Evolutionary conservation across 1,140 invertebrate genomes (phyloP).

Genomic region (Drosophila kepulauana): DNA sequence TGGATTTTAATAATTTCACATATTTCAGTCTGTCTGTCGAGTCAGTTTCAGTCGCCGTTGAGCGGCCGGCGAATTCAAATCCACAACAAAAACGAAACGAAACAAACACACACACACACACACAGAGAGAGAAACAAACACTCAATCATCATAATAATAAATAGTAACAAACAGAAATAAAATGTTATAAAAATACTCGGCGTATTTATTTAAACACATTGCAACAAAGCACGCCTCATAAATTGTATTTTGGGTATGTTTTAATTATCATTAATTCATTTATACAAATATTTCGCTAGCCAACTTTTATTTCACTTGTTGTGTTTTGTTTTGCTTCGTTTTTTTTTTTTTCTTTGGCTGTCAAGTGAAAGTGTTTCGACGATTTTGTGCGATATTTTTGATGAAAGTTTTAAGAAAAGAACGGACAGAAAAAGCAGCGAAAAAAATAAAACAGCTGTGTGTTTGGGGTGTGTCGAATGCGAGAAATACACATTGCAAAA

Average conservation of each 20-base stretch:
- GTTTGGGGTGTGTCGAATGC: not conserved
- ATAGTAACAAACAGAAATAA: not conserved
- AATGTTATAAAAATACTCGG: conserved; percentile 2
- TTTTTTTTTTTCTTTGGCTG: conserved; percentile 13
- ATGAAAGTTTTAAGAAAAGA: conserved; percentile 14
- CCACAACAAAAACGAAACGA: conserved; percentile 1
- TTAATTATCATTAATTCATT: conserved; percentile 20
- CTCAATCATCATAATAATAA: not conserved
- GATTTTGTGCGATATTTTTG: conserved; percentile 2
- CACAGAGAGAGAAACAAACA: too few species aligned
- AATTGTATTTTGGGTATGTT: conserved; percentile 31
- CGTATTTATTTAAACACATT: conserved; percentile 7
- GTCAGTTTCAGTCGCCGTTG: conserved; percentile 39
- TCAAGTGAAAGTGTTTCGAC: conserved; percentile 32
- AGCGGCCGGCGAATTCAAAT: conserved; percentile 24
- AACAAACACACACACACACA: not conserved
- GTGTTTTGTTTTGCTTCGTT: not conserved
- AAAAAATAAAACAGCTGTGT: conserved; percentile 14
- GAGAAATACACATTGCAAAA: not conserved
- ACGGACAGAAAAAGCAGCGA: not conserved
- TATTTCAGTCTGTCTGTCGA: conserved; percentile 46
- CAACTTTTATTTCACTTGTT: not conserved
- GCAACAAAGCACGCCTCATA: conserved; percentile 10
- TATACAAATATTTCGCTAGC: conserved; percentile 1
- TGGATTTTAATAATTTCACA: conserved; percentile 62